Percentiles rank a stretch among this genome's conserved stretches.
Conservation (phyloP, 37 sponge, comb jelly and placozoan genomes). For the Beroe forskalii region DNA sequence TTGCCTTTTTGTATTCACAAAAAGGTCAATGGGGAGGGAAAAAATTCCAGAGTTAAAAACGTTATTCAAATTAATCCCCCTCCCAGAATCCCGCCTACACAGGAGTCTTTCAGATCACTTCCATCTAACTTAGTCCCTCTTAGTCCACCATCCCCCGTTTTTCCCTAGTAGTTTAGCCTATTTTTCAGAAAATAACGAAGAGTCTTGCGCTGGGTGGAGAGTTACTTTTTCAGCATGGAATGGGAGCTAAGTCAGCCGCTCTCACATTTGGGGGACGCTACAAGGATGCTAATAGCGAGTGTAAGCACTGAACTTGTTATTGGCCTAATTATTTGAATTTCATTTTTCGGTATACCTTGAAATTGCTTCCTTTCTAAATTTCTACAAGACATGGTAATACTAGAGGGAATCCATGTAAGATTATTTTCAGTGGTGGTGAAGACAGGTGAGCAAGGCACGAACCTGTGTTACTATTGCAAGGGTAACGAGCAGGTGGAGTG, state of each 20-base stretch:
- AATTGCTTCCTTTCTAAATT: not conserved
- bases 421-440: slow-evolving; percentile 44
- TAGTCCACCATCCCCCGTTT: no score
- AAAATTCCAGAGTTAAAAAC: no score
- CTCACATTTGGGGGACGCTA: slow-evolving; percentile 77
- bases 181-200: slow-evolving; percentile 7
- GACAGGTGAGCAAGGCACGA: slow-evolving; percentile 31
- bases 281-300: slow-evolving; percentile 69
- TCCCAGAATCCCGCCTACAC: no score
- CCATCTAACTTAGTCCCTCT: no score
- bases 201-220: slow-evolving; percentile 72
- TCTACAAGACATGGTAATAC: no score
- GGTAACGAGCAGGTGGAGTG: slow-evolving; percentile 63
- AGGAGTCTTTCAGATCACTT: no score
- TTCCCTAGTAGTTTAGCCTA: no score
- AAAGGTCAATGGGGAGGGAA: no score
- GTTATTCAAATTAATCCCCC: no score
- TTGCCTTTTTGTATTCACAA: no score
- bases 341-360: not conserved
- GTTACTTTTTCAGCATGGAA: slow-evolving; percentile 74
- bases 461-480: slow-evolving; percentile 57
- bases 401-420: no score
- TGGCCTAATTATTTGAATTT: not conserved
- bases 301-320: not conserved
- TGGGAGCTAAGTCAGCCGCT: slow-evolving; percentile 71